Percentiles rank a stretch among this genome's conserved stretches.
Conservation (phyloP, 2,888 invertebrate genomes). For the Philereme vetulata region DNA sequence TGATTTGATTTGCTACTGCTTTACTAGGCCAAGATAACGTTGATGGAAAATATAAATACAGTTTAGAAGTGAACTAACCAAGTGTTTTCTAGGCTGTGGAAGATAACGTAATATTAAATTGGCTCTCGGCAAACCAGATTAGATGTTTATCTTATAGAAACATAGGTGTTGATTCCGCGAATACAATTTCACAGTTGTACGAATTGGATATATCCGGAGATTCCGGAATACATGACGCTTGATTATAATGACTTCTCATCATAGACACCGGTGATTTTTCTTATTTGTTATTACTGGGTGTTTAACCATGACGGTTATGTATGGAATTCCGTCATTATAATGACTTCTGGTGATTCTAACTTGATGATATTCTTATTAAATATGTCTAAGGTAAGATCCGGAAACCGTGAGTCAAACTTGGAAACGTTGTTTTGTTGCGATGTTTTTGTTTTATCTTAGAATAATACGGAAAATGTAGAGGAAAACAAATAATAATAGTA, state of each 20-base stretch:
- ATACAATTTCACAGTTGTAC: slow-evolving; percentile 19
- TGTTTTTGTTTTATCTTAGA: no score
- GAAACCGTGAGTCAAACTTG: background rate
- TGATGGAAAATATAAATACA: background rate
- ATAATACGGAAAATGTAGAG: no score
- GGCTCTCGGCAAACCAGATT: slow-evolving; percentile 24
- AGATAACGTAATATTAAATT: slow-evolving; percentile 18
- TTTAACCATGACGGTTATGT: background rate
- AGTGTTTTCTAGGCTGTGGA: slow-evolving; percentile 12
- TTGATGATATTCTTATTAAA: background rate
- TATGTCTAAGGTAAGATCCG: background rate
- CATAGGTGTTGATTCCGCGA: slow-evolving; percentile 26
- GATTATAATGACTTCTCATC: background rate
- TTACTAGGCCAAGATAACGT: no score
- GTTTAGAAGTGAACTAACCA: slow-evolving; percentile 1
- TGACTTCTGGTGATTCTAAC: background rate
- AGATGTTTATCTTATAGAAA: slow-evolving; percentile 23
- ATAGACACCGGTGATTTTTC: background rate
- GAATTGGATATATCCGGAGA: slow-evolving; percentile 19
- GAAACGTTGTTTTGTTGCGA: background rate
- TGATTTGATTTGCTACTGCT: no score
- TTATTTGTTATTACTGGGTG: no score
- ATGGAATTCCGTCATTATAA: background rate
- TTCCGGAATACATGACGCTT: slow-evolving; percentile 3
- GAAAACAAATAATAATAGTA: no score